A percentile compares a stretch with the other conserved stretches of the same genome.
phyloP scores from a whole-genome alignment of 2,113 vertebrate genomes.

The Alethe castanea region DNA sequence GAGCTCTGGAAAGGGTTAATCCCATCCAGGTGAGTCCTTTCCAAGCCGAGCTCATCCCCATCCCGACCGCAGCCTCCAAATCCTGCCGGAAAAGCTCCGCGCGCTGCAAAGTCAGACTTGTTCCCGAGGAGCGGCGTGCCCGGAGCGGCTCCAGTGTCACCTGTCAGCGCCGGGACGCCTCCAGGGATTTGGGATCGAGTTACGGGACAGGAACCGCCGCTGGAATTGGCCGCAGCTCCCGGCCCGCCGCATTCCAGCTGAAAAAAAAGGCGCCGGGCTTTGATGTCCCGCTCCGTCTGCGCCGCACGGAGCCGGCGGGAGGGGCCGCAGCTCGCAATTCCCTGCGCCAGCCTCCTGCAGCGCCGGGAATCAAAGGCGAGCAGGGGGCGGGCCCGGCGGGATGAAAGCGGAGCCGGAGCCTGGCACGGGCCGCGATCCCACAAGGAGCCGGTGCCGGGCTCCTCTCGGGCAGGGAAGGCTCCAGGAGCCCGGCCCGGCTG shows the following conservation, averaged over 20 bases:
- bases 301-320: constrained; percentile 28
- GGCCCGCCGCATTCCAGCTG: constrained; percentile 26
- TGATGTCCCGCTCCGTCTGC: constrained; percentile 54
- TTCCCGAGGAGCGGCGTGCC: neutral
- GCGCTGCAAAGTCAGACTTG: constrained; percentile 46
- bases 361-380: constrained; percentile 34
- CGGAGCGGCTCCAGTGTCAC: constrained; percentile 28
- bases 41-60: constrained; percentile 6
- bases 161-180: neutral
- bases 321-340: constrained; percentile 20
- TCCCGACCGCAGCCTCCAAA: constrained; percentile 27
- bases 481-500: neutral
- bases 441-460: neutral
- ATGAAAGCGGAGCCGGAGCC: constrained; percentile 41
- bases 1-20: neutral
- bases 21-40: neutral
- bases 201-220: neutral
- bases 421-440: constrained; percentile 17
- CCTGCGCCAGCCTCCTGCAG: neutral
- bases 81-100: neutral
- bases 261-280: neutral
- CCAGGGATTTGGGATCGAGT: constrained; percentile 7
- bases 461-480: neutral
- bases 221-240: constrained; percentile 24
- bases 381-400: neutral